A percentile compares a stretch with the other conserved stretches of the same genome.
These are phyloP conservation scores for Boleophthalmus pectinirostris DNA, from an alignment of 2,113 vertebrate species.

Conservation along the genomic window DNA sequence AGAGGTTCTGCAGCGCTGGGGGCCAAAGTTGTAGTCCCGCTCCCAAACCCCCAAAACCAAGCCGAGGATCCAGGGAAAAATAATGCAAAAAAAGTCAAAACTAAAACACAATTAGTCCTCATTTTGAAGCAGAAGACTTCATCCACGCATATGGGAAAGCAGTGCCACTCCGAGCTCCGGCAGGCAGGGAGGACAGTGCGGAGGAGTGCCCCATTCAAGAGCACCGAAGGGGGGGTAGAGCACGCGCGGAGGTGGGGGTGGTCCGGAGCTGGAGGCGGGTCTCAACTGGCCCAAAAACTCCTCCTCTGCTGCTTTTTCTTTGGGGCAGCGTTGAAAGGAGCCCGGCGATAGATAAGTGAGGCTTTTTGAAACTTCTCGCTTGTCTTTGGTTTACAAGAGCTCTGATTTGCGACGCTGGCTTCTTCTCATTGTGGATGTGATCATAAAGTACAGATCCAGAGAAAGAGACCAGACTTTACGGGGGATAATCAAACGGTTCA, in stretches of 20 bases:
- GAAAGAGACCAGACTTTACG: neutral
- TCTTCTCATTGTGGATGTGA: conserved; percentile 38
- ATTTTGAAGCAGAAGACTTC: conserved; percentile 50
- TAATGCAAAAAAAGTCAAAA: conserved; percentile 73
- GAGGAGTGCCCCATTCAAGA: conserved; percentile 73
- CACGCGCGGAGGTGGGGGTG: conserved; percentile 54
- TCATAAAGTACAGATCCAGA: conserved; percentile 26
- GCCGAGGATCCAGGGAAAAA: conserved; percentile 60
- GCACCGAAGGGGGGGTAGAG: conserved; percentile 42
- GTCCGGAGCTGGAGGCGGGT: conserved; percentile 65
- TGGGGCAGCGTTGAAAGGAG: no score
- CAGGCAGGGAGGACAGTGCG: conserved; percentile 62
- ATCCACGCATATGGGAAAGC: conserved; percentile 52
- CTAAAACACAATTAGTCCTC: conserved; percentile 25
- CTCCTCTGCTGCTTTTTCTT: conserved; percentile 62
- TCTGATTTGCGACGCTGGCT: conserved; percentile 48
- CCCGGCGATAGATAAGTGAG: conserved; percentile 57
- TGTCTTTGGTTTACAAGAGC: conserved; percentile 15
- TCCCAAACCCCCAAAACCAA: conserved; percentile 64
- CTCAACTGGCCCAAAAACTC: conserved; percentile 53
- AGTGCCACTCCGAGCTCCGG: conserved; percentile 45
- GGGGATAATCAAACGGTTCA: neutral
- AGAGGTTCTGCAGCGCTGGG: conserved; percentile 37
- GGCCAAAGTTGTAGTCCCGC: conserved; percentile 37
- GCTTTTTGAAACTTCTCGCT: no score